Conservation (phyloP, 2,113 vertebrate genomes). For the Dipodomys merriami region DNA sequence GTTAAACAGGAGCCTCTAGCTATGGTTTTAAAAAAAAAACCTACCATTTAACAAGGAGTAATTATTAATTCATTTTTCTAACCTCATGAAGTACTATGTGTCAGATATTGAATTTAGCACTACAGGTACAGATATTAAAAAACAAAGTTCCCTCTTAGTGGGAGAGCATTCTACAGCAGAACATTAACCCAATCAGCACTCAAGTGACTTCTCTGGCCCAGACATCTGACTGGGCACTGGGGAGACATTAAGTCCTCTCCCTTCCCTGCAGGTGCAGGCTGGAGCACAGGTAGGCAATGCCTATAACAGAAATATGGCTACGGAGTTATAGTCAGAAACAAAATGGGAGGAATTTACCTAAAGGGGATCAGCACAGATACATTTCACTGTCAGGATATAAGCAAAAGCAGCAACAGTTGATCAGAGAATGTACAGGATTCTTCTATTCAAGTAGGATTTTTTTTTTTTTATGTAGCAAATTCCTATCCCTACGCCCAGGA, state of each 20-base stretch:
- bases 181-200: neutral
- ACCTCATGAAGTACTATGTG: neutral
- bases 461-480: conserved; percentile 25
- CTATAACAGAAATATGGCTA: neutral
- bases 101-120: neutral
- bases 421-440: neutral
- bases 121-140: conserved; percentile 33
- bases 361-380: neutral
- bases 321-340: neutral
- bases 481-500: neutral
- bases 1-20: conserved; percentile 5
- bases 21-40: neutral
- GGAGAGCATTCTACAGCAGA: neutral
- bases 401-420: neutral
- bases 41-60: neutral
- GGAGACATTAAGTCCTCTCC: neutral
- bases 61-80: conserved; percentile 2
- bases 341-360: neutral
- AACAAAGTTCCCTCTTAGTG: neutral
- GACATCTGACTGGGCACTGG: neutral
- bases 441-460: neutral
- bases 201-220: neutral
- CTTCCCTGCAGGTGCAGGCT: neutral
- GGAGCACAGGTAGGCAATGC: neutral
- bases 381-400: neutral